Conservation (phyloP, 2,797 vertebrate genomes). For the Lutjanus campechanus region DNA sequence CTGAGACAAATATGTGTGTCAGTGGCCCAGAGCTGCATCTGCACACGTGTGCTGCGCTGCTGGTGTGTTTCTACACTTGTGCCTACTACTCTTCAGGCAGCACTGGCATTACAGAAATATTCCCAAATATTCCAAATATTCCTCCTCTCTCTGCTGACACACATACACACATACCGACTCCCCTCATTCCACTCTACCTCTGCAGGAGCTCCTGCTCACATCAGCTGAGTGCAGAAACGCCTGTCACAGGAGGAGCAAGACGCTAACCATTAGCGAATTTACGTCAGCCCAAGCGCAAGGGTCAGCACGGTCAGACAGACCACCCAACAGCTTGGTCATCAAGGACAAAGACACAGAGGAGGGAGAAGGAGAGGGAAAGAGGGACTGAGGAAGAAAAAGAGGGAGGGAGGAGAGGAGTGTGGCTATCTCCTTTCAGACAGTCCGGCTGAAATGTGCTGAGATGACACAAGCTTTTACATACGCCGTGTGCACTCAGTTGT, state of each 20-base stretch:
- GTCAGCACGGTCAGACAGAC: slow-evolving; percentile 79
- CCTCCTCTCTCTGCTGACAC: slow-evolving; percentile 4
- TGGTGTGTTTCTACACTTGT: slow-evolving; percentile 28
- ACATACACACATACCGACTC: slow-evolving; percentile 21
- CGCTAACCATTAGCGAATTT: slow-evolving; percentile 81
- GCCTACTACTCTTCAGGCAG: slow-evolving; percentile 24
- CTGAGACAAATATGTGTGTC: slow-evolving; percentile 11
- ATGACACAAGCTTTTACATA: slow-evolving; percentile 77
- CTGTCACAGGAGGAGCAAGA: slow-evolving; percentile 68
- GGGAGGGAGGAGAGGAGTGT: slow-evolving; percentile 51
- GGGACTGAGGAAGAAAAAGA: slow-evolving; percentile 35
- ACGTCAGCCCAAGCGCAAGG: slow-evolving; percentile 73
- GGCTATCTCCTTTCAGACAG: slow-evolving; percentile 75
- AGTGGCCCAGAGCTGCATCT: slow-evolving; percentile 31
- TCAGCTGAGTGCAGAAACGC: slow-evolving; percentile 67
- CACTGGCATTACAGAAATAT: slow-evolving; percentile 38
- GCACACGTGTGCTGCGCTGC: slow-evolving; percentile 24
- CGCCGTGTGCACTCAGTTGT: slow-evolving; percentile 60
- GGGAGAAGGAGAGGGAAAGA: slow-evolving; percentile 44
- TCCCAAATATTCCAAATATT: slow-evolving; percentile 53
- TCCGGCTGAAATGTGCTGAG: slow-evolving; percentile 76
- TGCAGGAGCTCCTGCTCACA: slow-evolving; percentile 59
- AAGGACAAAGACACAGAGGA: slow-evolving; percentile 75
- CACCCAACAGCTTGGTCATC: slow-evolving; percentile 80
- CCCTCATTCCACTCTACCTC: slow-evolving; percentile 20